Conservation (phyloP, 2,797 vertebrate species). For the Platyrinchus mystaceus region DNA sequence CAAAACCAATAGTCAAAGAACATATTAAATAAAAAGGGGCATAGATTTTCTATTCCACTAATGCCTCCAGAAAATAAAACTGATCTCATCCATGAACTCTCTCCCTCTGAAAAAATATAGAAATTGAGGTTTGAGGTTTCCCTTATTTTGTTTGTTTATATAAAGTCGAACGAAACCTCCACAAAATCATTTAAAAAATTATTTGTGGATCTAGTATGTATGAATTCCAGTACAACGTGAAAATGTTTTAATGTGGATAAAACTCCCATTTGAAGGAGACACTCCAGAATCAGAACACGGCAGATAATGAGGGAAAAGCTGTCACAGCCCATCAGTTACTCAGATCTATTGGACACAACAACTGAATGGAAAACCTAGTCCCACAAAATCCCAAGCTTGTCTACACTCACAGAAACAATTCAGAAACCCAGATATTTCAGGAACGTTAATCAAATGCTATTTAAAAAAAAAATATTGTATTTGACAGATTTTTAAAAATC, state of each 20-base stretch:
- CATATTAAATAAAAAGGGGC: not conserved
- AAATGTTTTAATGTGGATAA: not conserved
- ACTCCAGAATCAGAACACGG: not conserved
- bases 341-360: slow-evolving; percentile 7
- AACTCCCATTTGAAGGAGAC: not conserved
- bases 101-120: not conserved
- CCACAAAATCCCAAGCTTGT: not conserved
- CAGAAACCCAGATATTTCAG: not conserved
- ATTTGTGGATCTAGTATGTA: not conserved
- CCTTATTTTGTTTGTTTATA: not conserved
- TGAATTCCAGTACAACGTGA: not conserved
- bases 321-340: slow-evolving; percentile 12
- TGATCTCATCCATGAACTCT: not conserved
- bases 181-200: not conserved
- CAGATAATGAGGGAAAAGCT: slow-evolving; percentile 12
- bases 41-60: not conserved
- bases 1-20: not conserved
- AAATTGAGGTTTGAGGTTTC: not conserved
- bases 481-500: not conserved
- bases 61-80: not conserved
- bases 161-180: not conserved
- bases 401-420: not conserved
- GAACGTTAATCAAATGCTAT: not conserved
- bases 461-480: not conserved
- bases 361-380: slow-evolving; percentile 23